phyloP scores from a whole-genome alignment of 1,140 invertebrate species.

The Rhizoglyphus robini region DNA sequence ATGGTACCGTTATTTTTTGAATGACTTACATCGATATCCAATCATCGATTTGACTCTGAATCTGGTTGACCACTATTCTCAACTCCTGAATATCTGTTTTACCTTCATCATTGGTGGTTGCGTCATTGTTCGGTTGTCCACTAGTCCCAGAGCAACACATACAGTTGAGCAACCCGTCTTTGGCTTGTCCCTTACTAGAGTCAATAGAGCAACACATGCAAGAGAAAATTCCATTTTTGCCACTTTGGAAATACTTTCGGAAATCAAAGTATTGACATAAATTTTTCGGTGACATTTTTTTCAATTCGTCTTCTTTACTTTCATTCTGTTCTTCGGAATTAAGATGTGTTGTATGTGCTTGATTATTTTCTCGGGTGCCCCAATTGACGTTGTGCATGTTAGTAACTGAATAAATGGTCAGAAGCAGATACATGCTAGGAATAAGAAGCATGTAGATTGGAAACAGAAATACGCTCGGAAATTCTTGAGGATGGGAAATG shows the following conservation, averaged over 20 bases:
- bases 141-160: too few species aligned
- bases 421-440: constrained; percentile 94
- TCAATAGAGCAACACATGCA: constrained; percentile 21
- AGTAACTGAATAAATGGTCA: constrained; percentile 94
- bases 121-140: background rate
- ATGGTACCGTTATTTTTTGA: background rate
- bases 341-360: constrained; percentile 55
- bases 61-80: too few species aligned
- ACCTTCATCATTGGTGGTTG: background rate
- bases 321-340: background rate
- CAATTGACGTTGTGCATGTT: constrained; percentile 97
- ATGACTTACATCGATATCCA: background rate
- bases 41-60: background rate
- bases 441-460: constrained; percentile 90
- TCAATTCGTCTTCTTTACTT: background rate
- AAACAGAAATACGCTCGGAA: constrained; percentile 89
- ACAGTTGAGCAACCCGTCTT: too few species aligned
- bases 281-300: background rate
- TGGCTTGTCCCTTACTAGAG: too few species aligned
- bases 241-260: background rate
- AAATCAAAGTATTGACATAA: background rate
- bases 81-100: background rate
- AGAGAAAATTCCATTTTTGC: constrained; percentile 2
- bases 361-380: constrained; percentile 89
- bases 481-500: constrained; percentile 93